Base-by-base conservation (phyloP, 1,140 invertebrate species). In the Limonius californicus region DNA sequence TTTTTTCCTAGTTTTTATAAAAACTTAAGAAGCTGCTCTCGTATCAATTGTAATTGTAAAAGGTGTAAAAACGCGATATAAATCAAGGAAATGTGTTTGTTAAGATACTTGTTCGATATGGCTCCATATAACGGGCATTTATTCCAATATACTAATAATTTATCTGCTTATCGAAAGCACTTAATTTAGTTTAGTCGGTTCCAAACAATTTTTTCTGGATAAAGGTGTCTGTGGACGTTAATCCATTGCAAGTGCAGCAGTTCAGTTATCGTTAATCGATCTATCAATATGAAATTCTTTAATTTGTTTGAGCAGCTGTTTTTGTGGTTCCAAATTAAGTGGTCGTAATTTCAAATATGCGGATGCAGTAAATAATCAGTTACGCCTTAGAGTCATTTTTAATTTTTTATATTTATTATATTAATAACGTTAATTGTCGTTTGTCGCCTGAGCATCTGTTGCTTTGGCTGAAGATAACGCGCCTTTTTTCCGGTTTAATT, bases 401-500 rank as follows among this genome's bases (percentile, higher is more conserved):
- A 19, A 50, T 18, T 19, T 18, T 50, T 50, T 11, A 50, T 50
- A 50, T 50, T 50, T 50, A 50, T 50, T 50, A 50, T 21, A 50
- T 50, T 50, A 50, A 50, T 50, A 50, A 50, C 16, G 20, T 19
- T 50, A 50, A 50, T 50, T 50, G 45, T 50, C 45, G 20, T 50
- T 45, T 50, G 45, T 50, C 45, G 45, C 19, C 2, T 7, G n/a
- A 8, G 45, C 45, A 50, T 50, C 45, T 50, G 45, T 50, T 50
- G 45, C 15, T 18, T 8, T 19, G 16, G 19, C n/a, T 50, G 15
- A 50, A 19, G 45, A 50, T 50, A 18, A 8, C 45, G 16, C 16
- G 16, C 16, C 45, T 50, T 50, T 50, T 50, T 50, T 19, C 4
- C 16, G 45, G 16, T 50, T 50, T 50, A 50, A 50, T 50, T 50